Evolutionary conservation across 2,888 invertebrate genomes (phyloP).

Genomic region (Ichneumon xanthorius): DNA sequence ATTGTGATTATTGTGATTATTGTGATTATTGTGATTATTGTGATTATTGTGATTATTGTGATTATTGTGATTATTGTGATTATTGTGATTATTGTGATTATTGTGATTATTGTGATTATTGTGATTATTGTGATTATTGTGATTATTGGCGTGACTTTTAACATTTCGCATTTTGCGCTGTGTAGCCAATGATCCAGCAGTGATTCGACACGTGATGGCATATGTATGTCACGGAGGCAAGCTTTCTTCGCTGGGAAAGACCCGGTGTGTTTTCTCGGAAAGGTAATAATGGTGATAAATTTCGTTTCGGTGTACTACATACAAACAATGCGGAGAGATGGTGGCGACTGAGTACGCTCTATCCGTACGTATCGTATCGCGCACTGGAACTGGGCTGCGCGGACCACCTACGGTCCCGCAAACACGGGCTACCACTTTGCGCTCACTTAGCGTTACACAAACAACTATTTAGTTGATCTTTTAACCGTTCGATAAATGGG

Average conservation of each 20-base stretch:
- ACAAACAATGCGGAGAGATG: conserved; percentile 32
- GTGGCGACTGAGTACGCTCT: conserved; percentile 6
- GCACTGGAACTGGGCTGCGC: conserved; percentile 30
- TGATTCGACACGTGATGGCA: background rate
- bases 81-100: background rate
- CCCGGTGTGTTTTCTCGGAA: conserved; percentile 39
- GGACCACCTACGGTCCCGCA: conserved; percentile 79
- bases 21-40: too few species aligned
- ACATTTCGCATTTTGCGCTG: too few species aligned
- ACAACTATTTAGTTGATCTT: conserved; percentile 77
- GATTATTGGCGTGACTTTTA: too few species aligned
- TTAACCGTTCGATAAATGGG: conserved; percentile 69
- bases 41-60: background rate
- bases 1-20: too few species aligned
- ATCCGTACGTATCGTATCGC: conserved; percentile 55
- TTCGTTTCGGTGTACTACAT: conserved; percentile 55
- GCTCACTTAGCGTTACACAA: conserved; percentile 81
- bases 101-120: background rate
- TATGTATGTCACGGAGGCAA: conserved; percentile 14
- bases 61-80: background rate
- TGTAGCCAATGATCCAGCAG: too few species aligned
- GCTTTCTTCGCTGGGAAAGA: conserved; percentile 52
- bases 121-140: background rate
- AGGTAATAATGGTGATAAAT: conserved; percentile 65
- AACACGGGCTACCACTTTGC: conserved; percentile 83